Percentiles rank a stretch among this genome's conserved stretches.
These are phyloP conservation scores for Tamandua tetradactyla DNA, from an alignment of 2,797 vertebrate genomes.

Conservation along the genomic window DNA sequence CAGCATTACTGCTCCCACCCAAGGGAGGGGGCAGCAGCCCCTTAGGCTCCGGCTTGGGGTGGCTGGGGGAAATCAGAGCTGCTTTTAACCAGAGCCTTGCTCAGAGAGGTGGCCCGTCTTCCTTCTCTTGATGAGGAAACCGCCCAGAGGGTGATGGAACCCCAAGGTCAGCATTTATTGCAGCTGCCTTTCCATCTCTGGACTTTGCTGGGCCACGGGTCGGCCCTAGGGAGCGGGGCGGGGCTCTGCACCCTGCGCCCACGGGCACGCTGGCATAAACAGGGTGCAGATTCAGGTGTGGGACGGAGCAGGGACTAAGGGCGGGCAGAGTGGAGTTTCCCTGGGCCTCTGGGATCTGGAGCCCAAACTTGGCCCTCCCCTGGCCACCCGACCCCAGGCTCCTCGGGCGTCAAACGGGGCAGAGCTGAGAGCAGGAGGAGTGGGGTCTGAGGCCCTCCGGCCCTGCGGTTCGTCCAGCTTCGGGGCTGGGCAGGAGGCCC, in stretches of 20 bases:
- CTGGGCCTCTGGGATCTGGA: not conserved
- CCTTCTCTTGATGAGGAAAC: not conserved
- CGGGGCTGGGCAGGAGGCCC: not conserved
- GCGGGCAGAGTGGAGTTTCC: not conserved
- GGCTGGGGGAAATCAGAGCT: not conserved
- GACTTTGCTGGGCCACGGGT: conserved; percentile 9
- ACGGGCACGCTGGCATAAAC: not conserved
- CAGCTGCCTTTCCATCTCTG: not conserved
- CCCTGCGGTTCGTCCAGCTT: accelerated
- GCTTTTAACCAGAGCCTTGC: not conserved
- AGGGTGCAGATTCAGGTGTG: not conserved
- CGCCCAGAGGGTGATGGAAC: not conserved
- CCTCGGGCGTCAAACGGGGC: not conserved
- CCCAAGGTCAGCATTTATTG: not conserved
- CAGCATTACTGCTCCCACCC: not conserved
- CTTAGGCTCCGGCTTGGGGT: not conserved
- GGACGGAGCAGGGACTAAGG: not conserved
- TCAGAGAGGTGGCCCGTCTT: not conserved
- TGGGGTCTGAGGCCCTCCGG: too few relatives aligned
- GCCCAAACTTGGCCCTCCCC: not conserved
- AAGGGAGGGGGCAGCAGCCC: not conserved
- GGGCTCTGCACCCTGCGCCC: not conserved
- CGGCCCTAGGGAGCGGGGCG: not conserved
- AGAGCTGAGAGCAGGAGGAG: not conserved
- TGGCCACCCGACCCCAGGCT: not conserved